Evolutionary conservation across 2,797 vertebrate genomes (phyloP).

Genomic region (Lepilemur ruficaudatus): DNA sequence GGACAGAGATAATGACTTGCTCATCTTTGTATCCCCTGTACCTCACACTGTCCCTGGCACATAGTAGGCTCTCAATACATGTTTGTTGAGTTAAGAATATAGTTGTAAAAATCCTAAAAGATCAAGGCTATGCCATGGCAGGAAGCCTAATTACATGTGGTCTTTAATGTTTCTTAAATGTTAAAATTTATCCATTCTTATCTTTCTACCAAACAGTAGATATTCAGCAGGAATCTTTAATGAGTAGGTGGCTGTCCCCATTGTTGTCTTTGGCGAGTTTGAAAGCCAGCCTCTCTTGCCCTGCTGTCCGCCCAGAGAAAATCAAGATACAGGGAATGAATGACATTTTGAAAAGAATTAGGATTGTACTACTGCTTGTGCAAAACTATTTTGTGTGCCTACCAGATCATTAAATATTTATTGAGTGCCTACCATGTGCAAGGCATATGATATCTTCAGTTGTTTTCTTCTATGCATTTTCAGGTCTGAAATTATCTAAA

Average conservation of each 20-base stretch:
- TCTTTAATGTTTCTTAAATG: background rate
- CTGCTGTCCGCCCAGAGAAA: background rate
- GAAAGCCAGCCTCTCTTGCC: background rate
- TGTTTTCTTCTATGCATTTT: background rate
- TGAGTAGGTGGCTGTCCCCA: background rate
- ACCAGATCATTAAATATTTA: slow-evolving; percentile 21
- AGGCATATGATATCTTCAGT: background rate
- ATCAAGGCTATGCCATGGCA: background rate
- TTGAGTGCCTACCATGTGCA: slow-evolving; percentile 58
- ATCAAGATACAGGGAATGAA: background rate
- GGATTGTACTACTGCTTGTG: background rate
- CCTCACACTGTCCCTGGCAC: background rate
- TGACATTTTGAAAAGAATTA: background rate
- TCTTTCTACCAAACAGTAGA: background rate
- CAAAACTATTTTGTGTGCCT: background rate
- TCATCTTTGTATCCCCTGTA: background rate
- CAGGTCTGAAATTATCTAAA: background rate
- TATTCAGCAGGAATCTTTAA: background rate
- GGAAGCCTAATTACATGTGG: background rate
- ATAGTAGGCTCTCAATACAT: slow-evolving; percentile 54
- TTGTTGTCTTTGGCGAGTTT: background rate
- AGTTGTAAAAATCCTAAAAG: background rate
- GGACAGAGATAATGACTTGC: slow-evolving; percentile 33
- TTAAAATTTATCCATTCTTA: background rate
- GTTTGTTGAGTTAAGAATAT: slow-evolving; percentile 23